These are phyloP conservation scores for Lindbergichthys nudifrons DNA, from an alignment of 2,797 vertebrate species.

Conservation along the genomic window DNA sequence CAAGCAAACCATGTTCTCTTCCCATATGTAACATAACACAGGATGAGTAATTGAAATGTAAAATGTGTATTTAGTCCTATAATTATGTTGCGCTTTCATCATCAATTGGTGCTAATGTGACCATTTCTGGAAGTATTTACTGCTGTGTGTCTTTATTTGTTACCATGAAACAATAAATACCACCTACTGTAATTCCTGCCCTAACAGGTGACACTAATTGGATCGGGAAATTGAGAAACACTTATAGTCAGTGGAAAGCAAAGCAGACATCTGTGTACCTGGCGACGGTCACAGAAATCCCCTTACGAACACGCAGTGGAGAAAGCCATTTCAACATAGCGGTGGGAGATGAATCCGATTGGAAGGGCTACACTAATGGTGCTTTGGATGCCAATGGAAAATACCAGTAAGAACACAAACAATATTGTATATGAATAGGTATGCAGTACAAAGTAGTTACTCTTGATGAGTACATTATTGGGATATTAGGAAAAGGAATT, in stretches of 20 bases:
- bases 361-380: constrained; percentile 65
- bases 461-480: neutral
- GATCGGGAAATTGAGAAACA: constrained; percentile 40
- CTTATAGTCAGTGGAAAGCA: constrained; percentile 58
- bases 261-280: constrained; percentile 46
- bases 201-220: constrained; percentile 8
- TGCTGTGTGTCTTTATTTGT: neutral
- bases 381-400: constrained; percentile 37
- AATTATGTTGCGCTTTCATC: neutral
- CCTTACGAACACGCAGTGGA: neutral
- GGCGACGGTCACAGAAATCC: constrained; percentile 48
- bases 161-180: neutral
- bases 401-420: constrained; percentile 73
- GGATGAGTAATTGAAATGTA: too few species aligned
- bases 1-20: too few species aligned
- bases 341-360: constrained; percentile 57
- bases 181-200: neutral
- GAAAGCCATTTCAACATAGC: fast-evolving
- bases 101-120: neutral
- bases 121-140: neutral
- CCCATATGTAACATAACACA: too few species aligned
- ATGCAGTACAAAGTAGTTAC: neutral
- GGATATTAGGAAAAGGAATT: neutral
- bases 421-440: neutral
- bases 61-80: neutral